Evolutionary conservation across 2,888 invertebrate genomes (phyloP).

Genomic region (Drosophila anceps): DNA sequence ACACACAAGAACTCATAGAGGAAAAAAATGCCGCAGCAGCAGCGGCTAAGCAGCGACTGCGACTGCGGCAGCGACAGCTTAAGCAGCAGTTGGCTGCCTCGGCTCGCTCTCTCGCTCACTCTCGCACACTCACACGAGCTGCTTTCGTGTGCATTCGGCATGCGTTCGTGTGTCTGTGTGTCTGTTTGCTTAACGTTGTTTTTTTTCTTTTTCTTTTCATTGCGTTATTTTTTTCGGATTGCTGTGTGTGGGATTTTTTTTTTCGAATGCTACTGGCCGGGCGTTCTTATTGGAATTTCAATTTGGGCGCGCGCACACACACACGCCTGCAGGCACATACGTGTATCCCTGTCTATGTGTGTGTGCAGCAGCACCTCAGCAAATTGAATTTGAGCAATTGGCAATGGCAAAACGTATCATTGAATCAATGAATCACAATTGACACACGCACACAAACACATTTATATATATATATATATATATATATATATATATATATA

Average conservation of each 20-base stretch:
- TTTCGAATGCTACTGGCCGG: constrained; percentile 28
- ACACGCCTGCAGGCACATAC: constrained; percentile 23
- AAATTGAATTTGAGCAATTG: constrained; percentile 50
- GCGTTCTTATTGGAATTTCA: constrained; percentile 73
- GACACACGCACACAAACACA: constrained; percentile 10
- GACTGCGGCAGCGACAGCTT: constrained; percentile 18
- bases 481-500: constrained; percentile 8
- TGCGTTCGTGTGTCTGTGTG: constrained; percentile 32
- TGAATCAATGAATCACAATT: constrained; percentile 31
- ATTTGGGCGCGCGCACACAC: constrained; percentile 26
- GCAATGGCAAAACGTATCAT: constrained; percentile 36
- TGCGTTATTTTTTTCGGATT: constrained; percentile 24
- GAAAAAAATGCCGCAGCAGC: constrained; percentile 11
- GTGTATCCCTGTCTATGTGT: background rate
- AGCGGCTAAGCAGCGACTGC: constrained; percentile 7
- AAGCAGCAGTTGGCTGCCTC: constrained; percentile 35
- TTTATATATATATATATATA: constrained; percentile 7
- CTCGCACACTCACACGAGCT: constrained; percentile 19
- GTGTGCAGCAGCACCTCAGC: constrained; percentile 30
- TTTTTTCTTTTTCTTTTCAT: constrained; percentile 16
- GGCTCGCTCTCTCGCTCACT: constrained; percentile 16
- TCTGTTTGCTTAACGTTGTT: constrained; percentile 34
- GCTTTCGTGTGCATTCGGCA: constrained; percentile 43
- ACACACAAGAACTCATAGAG: background rate
- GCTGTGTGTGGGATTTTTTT: background rate